phyloP scores from a whole-genome alignment of 2,797 vertebrate species.

The Salarias fasciatus region DNA sequence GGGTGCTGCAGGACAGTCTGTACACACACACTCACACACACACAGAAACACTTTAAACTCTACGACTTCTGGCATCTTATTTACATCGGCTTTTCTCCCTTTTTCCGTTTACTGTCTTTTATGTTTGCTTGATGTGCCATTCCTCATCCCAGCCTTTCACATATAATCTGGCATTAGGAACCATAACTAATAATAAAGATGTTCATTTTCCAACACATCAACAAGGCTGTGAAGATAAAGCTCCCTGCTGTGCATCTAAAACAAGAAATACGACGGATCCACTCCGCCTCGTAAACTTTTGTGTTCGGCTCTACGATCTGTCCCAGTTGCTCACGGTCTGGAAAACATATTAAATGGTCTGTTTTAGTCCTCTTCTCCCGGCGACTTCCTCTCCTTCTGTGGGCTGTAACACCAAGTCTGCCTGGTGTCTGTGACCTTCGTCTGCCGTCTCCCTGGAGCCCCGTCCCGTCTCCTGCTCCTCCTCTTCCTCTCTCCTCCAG shows the following conservation, averaged over 20 bases:
- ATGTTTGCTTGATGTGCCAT: too few relatives aligned
- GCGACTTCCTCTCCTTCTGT: constrained; percentile 33
- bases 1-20: constrained; percentile 41
- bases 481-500: not conserved
- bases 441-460: constrained; percentile 46
- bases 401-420: constrained; percentile 18
- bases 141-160: too few relatives aligned
- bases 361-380: constrained; percentile 12
- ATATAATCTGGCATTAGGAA: too few relatives aligned
- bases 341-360: constrained; percentile 22
- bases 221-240: constrained; percentile 3
- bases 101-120: too few relatives aligned
- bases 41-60: constrained; percentile 7
- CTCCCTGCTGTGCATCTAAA: not conserved
- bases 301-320: not conserved
- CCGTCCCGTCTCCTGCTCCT: constrained; percentile 20
- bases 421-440: constrained; percentile 44
- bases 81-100: too few relatives aligned
- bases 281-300: not conserved
- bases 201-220: too few relatives aligned
- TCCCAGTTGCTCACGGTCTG: constrained; percentile 14
- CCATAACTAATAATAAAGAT: too few relatives aligned
- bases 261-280: not conserved
- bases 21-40: constrained; percentile 10
- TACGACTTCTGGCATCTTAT: too few relatives aligned